Evolutionary conservation across 2,797 vertebrate species (phyloP).

Genomic region (Poeciliopsis gracilis): DNA sequence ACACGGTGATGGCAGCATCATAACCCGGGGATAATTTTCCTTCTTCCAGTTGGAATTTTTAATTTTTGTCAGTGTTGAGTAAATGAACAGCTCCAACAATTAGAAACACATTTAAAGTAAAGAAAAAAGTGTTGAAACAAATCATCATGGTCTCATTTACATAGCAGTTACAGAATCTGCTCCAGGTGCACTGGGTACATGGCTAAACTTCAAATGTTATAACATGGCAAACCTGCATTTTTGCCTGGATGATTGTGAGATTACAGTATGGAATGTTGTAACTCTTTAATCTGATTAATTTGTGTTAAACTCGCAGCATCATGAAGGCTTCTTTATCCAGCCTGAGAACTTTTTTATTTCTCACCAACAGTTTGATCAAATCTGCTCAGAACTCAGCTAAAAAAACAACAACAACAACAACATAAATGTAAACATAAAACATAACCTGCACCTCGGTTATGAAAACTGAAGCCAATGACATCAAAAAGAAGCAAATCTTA

Average conservation of each 20-base stretch:
- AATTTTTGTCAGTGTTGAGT: neutral
- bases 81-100: neutral
- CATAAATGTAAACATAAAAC: neutral
- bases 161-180: conserved; percentile 9
- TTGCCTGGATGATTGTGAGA: conserved; percentile 58
- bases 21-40: neutral
- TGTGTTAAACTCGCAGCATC: conserved; percentile 56
- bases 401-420: neutral
- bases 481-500: neutral
- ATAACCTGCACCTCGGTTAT: too few species aligned
- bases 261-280: conserved; percentile 75
- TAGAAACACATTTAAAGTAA: neutral
- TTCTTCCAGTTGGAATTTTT: neutral
- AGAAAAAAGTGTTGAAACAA: neutral
- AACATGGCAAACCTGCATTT: conserved; percentile 53
- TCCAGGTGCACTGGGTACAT: conserved; percentile 2
- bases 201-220: conserved; percentile 46
- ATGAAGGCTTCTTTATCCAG: conserved; percentile 44
- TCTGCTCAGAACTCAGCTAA: conserved; percentile 11
- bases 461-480: neutral
- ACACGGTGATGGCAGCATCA: neutral
- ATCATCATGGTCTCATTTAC: neutral
- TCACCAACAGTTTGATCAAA: conserved; percentile 15
- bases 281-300: conserved; percentile 84
- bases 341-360: conserved; percentile 28